These are phyloP conservation scores for Cancer borealis DNA, from an alignment of 2,888 invertebrate species.

Conservation along the genomic window DNA sequence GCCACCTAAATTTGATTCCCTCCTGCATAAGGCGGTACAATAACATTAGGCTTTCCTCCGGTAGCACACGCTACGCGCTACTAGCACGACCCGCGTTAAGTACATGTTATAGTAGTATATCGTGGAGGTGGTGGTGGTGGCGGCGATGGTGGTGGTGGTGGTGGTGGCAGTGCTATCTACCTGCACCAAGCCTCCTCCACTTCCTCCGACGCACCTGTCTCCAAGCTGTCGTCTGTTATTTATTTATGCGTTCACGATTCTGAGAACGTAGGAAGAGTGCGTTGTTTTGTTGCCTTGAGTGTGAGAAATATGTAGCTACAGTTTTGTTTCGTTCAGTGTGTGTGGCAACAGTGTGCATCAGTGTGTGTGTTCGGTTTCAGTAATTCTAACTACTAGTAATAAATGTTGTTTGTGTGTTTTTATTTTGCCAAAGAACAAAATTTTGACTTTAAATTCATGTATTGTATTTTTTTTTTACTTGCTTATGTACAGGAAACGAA, in stretches of 20 bases:
- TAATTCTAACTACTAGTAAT: too few relatives aligned
- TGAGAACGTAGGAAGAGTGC: background rate
- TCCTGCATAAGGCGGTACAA: slow-evolving; percentile 47
- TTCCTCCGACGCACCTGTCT: background rate
- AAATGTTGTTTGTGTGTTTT: too few relatives aligned
- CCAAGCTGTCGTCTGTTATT: background rate
- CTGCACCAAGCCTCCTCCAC: background rate
- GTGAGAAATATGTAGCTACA: too few relatives aligned
- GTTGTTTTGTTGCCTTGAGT: too few relatives aligned
- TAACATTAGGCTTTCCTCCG: slow-evolving; percentile 35
- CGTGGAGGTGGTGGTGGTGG: background rate
- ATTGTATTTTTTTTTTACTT: background rate
- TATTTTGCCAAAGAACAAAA: too few relatives aligned
- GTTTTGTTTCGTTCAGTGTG: too few relatives aligned
- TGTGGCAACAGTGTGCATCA: too few relatives aligned
- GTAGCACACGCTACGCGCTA: background rate
- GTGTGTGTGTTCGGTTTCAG: too few relatives aligned
- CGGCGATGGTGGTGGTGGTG: too few relatives aligned
- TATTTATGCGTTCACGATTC: background rate
- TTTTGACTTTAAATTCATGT: background rate
- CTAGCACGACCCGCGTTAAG: background rate
- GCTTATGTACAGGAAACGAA: too few relatives aligned
- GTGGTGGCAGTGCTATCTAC: too few relatives aligned
- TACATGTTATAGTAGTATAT: background rate
- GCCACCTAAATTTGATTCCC: slow-evolving; percentile 52